Evolutionary conservation across 2,888 invertebrate species (phyloP).

Genomic region (Agonopterix subpropinquella): DNA sequence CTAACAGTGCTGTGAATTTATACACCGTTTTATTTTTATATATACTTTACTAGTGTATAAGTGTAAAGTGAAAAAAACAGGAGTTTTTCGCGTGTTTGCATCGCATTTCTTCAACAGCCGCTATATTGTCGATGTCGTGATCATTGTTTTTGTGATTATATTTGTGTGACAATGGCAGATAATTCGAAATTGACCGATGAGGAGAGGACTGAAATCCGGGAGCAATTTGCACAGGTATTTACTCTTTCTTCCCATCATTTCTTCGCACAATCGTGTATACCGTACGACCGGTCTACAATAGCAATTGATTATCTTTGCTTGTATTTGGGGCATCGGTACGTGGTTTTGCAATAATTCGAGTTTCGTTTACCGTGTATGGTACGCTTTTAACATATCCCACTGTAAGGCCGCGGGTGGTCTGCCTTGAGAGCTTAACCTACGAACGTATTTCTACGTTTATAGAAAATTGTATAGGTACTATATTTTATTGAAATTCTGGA

Average conservation of each 20-base stretch:
- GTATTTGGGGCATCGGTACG: slow-evolving; percentile 4
- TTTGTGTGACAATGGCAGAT: slow-evolving; percentile 64
- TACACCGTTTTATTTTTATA: slow-evolving; percentile 28
- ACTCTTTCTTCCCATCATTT: slow-evolving; percentile 19
- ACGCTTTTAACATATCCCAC: slow-evolving; percentile 6
- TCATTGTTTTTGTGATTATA: slow-evolving; percentile 55
- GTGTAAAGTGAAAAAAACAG: slow-evolving; percentile 36
- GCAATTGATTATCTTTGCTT: slow-evolving; percentile 1
- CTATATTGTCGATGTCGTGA: slow-evolving; percentile 49
- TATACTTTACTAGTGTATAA: slow-evolving; percentile 28
- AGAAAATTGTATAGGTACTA: slow-evolving; percentile 1
- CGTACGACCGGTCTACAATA: slow-evolving; percentile 1
- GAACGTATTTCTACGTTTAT: background rate
- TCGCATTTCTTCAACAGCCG: slow-evolving; percentile 19
- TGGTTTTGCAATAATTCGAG: slow-evolving; percentile 13
- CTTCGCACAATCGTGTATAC: background rate
- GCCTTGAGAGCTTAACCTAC: slow-evolving; percentile 5
- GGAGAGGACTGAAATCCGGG: slow-evolving; percentile 84
- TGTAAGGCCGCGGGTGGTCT: slow-evolving; percentile 13
- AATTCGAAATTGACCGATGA: slow-evolving; percentile 78
- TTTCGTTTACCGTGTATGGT: slow-evolving; percentile 8
- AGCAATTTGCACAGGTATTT: slow-evolving; percentile 83
- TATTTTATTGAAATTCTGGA: no score
- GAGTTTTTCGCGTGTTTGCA: slow-evolving; percentile 12
- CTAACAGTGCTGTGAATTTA: slow-evolving; percentile 33